Evolutionary conservation across 2,888 invertebrate species (phyloP).

Genomic region (Calameuta filiformis): DNA sequence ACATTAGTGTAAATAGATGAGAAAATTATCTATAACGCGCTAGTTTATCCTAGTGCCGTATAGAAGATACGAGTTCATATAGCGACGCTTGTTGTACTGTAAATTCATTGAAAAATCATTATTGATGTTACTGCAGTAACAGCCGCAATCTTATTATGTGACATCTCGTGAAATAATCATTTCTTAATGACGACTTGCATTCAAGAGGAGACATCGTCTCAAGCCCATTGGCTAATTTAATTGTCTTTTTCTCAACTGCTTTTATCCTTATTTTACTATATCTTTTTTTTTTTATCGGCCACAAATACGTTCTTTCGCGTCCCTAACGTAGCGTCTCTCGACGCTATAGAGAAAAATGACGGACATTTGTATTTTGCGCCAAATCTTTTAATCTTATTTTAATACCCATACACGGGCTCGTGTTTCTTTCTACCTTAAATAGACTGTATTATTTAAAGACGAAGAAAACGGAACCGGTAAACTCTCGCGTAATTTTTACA

Average conservation of each 20-base stretch:
- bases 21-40: constrained; percentile 24
- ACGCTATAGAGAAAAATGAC: not conserved
- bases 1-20: constrained; percentile 39
- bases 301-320: not conserved
- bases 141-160: not conserved
- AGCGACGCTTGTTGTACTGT: not conserved
- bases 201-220: not conserved
- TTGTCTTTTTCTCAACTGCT: not conserved
- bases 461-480: not conserved
- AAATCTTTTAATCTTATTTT: not conserved
- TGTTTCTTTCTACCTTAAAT: not conserved
- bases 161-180: not conserved
- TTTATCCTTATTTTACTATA: not conserved
- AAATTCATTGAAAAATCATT: not conserved
- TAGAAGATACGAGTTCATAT: not conserved
- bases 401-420: not conserved
- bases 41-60: constrained; percentile 25
- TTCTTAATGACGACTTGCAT: not conserved
- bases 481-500: not conserved
- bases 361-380: not conserved
- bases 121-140: not conserved
- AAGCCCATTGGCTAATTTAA: not conserved
- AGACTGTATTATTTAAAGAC: not conserved
- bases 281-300: not conserved
- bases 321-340: not conserved